These are phyloP conservation scores for Cyanistes caeruleus DNA, from an alignment of 2,113 vertebrate species.

Conservation along the genomic window DNA sequence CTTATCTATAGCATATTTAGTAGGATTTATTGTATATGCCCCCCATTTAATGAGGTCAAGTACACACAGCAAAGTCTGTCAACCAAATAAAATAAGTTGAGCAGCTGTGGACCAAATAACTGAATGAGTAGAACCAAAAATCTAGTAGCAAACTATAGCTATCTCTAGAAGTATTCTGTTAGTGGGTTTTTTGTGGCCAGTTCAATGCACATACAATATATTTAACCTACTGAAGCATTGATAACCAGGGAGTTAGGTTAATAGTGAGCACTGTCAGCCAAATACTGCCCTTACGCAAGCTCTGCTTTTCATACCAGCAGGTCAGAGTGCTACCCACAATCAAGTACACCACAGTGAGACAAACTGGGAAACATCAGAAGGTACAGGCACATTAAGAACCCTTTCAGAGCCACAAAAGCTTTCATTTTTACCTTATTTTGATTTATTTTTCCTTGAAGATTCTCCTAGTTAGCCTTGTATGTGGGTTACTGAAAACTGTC, in stretches of 20 bases:
- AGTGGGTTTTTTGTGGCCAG: neutral
- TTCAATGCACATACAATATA: neutral
- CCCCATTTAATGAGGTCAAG: slow-evolving; percentile 44
- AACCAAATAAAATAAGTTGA: slow-evolving; percentile 38
- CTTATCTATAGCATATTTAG: slow-evolving; percentile 37
- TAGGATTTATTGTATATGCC: slow-evolving; percentile 37
- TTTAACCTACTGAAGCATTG: neutral
- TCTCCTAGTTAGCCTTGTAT: neutral
- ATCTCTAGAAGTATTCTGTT: neutral
- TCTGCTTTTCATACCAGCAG: neutral
- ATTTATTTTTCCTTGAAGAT: neutral
- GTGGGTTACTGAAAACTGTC: neutral
- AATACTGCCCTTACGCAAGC: neutral
- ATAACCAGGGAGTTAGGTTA: neutral
- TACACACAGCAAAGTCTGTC: neutral
- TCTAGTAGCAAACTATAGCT: neutral
- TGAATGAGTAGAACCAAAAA: neutral
- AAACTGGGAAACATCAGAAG: neutral
- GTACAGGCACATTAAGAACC: neutral
- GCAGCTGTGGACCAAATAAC: neutral
- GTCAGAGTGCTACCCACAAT: neutral
- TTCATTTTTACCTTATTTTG: neutral
- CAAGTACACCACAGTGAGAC: neutral
- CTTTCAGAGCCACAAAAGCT: neutral
- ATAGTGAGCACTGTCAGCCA: neutral